Conservation (phyloP, 1,140 invertebrate genomes). For the Gonioctena quinquepunctata region DNA sequence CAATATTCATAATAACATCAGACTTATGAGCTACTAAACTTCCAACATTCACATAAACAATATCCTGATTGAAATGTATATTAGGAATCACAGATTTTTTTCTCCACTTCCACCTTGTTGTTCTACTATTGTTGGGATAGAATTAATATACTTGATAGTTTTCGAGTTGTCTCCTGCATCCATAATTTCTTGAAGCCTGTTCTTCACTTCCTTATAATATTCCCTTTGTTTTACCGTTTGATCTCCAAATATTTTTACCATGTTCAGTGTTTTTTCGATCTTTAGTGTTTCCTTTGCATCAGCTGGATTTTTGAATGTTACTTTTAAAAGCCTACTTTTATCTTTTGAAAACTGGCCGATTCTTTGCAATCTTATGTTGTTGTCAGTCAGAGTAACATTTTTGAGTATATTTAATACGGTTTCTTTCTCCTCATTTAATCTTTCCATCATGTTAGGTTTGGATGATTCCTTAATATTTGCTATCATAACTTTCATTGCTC, state of each 20-base stretch:
- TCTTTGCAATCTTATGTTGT: background rate
- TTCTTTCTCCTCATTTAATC: background rate
- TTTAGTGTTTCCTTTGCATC: background rate
- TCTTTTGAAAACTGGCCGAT: background rate
- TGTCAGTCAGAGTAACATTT: background rate
- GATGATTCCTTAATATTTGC: conserved; percentile 2
- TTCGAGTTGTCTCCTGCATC: background rate
- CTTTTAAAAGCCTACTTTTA: background rate
- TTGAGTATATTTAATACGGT: background rate
- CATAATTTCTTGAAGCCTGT: background rate
- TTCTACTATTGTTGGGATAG: no score
- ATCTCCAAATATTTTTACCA: background rate
- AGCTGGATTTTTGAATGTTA: background rate
- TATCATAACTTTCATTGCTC: background rate
- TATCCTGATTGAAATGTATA: no score
- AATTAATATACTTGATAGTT: no score
- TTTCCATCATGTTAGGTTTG: background rate
- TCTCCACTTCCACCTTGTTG: no score
- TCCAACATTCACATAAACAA: no score
- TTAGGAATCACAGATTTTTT: no score
- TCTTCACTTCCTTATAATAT: background rate
- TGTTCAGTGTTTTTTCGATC: background rate
- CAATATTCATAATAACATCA: no score
- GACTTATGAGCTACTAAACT: no score
- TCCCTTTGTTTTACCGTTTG: background rate